phyloP scores from a whole-genome alignment of 2,888 invertebrate species.

The Aphidius colemani region DNA sequence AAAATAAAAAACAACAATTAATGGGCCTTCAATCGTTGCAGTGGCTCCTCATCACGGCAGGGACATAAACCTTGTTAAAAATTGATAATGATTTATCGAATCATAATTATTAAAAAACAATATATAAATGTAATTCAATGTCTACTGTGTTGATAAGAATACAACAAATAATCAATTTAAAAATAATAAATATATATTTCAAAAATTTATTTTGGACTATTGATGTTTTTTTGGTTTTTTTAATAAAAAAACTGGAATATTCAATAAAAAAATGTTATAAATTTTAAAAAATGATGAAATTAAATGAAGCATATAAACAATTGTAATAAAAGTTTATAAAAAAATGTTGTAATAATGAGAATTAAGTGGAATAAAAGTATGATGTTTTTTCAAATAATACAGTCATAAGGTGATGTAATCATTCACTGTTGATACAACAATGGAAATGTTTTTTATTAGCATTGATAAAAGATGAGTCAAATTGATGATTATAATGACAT shows the following conservation, averaged over 20 bases:
- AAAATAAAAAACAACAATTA: too few relatives aligned
- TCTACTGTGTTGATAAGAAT: too few relatives aligned
- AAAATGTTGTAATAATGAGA: slow-evolving; percentile 9
- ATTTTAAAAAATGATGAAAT: slow-evolving; percentile 17
- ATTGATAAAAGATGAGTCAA: not conserved
- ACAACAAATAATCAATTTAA: not conserved
- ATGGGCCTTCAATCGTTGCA: too few relatives aligned
- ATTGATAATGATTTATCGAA: too few relatives aligned
- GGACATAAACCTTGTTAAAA: too few relatives aligned
- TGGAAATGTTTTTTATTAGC: slow-evolving; percentile 13
- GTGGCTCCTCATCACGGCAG: too few relatives aligned
- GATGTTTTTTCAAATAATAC: slow-evolving; percentile 19
- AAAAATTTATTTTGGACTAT: not conserved
- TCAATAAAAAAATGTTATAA: slow-evolving; percentile 6
- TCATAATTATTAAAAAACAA: too few relatives aligned
- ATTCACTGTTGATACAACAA: slow-evolving; percentile 31
- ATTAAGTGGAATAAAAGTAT: not conserved
- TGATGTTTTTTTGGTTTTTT: not conserved
- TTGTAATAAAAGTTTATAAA: slow-evolving; percentile 13
- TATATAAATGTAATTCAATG: too few relatives aligned
- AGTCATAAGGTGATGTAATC: slow-evolving; percentile 33
- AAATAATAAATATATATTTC: not conserved
- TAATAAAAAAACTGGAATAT: not conserved
- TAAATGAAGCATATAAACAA: slow-evolving; percentile 16
- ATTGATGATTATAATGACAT: not conserved